Conservation (phyloP, 2,888 invertebrate genomes). For the Platypus cylindrus region DNA sequence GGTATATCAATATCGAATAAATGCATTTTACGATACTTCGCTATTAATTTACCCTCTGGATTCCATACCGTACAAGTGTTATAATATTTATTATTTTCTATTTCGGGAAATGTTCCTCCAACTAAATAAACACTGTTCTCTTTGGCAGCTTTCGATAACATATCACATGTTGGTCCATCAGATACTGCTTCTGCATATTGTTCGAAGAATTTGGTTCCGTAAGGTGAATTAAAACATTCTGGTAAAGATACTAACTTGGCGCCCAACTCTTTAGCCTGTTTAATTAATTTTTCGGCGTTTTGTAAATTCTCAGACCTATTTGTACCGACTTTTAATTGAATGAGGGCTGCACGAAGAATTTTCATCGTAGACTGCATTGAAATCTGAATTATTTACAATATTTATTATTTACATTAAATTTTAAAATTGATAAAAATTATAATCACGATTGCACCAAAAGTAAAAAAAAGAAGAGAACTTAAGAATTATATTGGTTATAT, state of each 20-base stretch:
- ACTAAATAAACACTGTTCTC: slow-evolving; percentile 67
- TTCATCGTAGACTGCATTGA: slow-evolving; percentile 14
- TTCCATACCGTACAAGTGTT: slow-evolving; percentile 87
- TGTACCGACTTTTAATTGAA: slow-evolving; percentile 69
- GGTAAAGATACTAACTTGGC: slow-evolving; percentile 58
- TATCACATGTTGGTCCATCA: slow-evolving; percentile 56
- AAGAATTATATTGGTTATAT: too few relatives aligned
- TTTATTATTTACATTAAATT: too few relatives aligned
- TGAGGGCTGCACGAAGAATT: slow-evolving; percentile 47
- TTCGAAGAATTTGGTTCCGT: slow-evolving; percentile 72
- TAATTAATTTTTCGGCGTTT: slow-evolving; percentile 57
- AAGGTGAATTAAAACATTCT: slow-evolving; percentile 92
- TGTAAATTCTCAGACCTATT: slow-evolving; percentile 65
- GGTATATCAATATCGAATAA: slow-evolving; percentile 94
- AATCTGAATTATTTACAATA: background rate
- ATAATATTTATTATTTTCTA: slow-evolving; percentile 46
- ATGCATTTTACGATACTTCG: slow-evolving; percentile 81
- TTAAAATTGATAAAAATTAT: too few relatives aligned
- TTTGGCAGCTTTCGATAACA: slow-evolving; percentile 62
- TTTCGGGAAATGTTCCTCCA: slow-evolving; percentile 85
- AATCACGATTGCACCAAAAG: too few relatives aligned
- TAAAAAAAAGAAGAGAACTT: too few relatives aligned
- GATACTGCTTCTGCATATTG: slow-evolving; percentile 72
- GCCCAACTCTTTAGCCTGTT: slow-evolving; percentile 47
- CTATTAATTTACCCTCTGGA: slow-evolving; percentile 62